phyloP scores from a whole-genome alignment of 35 echinoderm and acorn worm genomes.

The Ptychodera flava region DNA sequence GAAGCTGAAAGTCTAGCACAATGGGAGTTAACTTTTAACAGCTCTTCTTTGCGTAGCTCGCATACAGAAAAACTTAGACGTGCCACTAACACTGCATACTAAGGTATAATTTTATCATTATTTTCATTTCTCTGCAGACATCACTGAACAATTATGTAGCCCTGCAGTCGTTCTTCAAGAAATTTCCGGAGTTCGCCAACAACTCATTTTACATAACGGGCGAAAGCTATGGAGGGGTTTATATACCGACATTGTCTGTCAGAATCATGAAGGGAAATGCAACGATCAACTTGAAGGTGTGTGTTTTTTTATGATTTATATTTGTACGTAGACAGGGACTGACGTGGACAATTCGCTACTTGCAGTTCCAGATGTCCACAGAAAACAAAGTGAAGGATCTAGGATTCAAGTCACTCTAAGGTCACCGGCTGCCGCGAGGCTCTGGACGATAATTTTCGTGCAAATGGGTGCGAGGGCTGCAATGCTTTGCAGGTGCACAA shows the following conservation, averaged over 20 bases:
- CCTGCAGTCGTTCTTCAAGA: neutral
- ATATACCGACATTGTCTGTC: conserved; percentile 61
- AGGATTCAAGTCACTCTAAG: too few relatives aligned
- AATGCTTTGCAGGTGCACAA: too few relatives aligned
- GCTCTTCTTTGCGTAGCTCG: too few relatives aligned
- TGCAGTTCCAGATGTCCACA: neutral
- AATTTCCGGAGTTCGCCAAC: neutral
- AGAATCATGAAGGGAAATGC: conserved; percentile 50
- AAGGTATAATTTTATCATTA: too few relatives aligned
- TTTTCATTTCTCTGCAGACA: neutral
- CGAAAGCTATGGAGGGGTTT: conserved; percentile 28
- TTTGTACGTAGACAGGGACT: neutral
- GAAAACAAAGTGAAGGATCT: too few relatives aligned
- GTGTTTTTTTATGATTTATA: conserved; percentile 43
- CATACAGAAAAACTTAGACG: too few relatives aligned
- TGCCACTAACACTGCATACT: too few relatives aligned
- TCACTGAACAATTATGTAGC: neutral
- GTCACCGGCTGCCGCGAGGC: too few relatives aligned
- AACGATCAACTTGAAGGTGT: conserved; percentile 59
- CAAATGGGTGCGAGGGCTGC: too few relatives aligned
- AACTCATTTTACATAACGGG: neutral
- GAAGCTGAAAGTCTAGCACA: too few relatives aligned
- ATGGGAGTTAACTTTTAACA: too few relatives aligned
- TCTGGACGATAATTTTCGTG: too few relatives aligned
- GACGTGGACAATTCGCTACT: neutral